These are phyloP conservation scores for Melanerpes aurifrons DNA, from an alignment of 2,113 vertebrate genomes.

Conservation along the genomic window DNA sequence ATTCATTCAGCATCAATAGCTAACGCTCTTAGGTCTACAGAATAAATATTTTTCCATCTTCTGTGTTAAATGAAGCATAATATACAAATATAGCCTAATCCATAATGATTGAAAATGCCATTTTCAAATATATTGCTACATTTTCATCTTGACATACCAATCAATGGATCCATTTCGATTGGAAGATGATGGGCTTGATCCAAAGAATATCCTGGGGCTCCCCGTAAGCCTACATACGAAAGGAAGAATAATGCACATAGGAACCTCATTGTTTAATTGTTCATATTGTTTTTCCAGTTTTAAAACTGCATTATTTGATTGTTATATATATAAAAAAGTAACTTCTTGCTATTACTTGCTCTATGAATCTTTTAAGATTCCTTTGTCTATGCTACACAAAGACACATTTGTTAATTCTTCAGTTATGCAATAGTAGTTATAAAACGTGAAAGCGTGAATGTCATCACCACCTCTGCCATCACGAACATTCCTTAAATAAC, in stretches of 20 bases:
- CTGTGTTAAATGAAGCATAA: constrained; percentile 20
- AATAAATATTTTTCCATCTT: constrained; percentile 37
- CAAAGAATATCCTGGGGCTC: constrained; percentile 96
- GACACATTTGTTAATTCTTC: not conserved
- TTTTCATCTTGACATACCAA: constrained; percentile 83
- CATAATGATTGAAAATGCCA: not conserved
- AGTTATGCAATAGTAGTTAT: not conserved
- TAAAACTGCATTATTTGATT: not conserved
- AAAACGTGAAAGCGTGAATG: not conserved
- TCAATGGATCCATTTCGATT: constrained; percentile 97
- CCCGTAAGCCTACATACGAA: constrained; percentile 85
- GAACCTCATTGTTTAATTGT: not conserved
- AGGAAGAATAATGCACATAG: constrained; percentile 3
- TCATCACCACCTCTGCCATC: not conserved
- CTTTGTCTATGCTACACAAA: not conserved
- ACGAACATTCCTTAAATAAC: not conserved
- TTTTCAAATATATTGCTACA: constrained; percentile 29
- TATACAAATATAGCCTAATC: not conserved
- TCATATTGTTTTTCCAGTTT: not conserved
- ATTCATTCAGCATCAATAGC: constrained; percentile 4
- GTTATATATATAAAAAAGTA: not conserved
- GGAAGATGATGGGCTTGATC: constrained; percentile 97
- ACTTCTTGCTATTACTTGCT: not conserved
- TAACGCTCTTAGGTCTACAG: constrained; percentile 6
- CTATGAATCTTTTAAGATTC: not conserved